These are phyloP conservation scores for Volucella inanis DNA, from an alignment of 2,888 invertebrate genomes.

Conservation along the genomic window DNA sequence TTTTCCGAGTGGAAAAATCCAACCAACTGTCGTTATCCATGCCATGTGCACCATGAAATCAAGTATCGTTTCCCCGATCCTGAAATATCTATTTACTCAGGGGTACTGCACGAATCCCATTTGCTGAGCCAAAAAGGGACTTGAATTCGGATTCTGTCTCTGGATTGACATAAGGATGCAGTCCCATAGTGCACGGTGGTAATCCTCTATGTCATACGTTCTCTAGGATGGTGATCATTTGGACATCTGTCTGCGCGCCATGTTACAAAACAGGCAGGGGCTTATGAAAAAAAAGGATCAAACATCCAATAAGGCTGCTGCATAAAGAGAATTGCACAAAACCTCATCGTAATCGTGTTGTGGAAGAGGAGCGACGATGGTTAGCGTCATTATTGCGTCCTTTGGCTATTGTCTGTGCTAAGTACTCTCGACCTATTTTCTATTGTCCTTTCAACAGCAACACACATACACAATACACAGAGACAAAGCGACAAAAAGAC, in stretches of 20 bases:
- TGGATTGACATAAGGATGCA: constrained; percentile 64
- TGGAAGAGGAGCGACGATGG: constrained; percentile 37
- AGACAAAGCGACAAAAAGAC: constrained; percentile 37
- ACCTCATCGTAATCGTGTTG: constrained; percentile 69
- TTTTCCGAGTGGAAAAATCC: constrained; percentile 69
- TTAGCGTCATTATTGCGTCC: constrained; percentile 56
- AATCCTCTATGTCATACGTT: constrained; percentile 70
- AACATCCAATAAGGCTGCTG: constrained; percentile 51
- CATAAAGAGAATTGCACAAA: constrained; percentile 63
- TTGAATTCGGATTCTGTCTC: neutral
- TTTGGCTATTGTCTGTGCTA: constrained; percentile 65
- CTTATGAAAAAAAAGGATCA: constrained; percentile 32
- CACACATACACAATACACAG: constrained; percentile 23
- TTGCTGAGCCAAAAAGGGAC: constrained; percentile 26
- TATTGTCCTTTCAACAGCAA: constrained; percentile 57
- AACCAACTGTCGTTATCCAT: constrained; percentile 65
- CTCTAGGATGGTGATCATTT: constrained; percentile 60
- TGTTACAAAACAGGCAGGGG: constrained; percentile 34
- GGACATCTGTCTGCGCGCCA: constrained; percentile 73
- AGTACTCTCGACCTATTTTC: constrained; percentile 73
- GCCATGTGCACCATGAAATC: constrained; percentile 70
- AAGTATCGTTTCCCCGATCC: constrained; percentile 40
- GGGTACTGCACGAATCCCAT: constrained; percentile 53
- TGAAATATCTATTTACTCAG: constrained; percentile 68
- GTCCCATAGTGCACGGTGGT: constrained; percentile 66